phyloP scores from a whole-genome alignment of 2,797 vertebrate genomes.

The Ceryle rudis region DNA sequence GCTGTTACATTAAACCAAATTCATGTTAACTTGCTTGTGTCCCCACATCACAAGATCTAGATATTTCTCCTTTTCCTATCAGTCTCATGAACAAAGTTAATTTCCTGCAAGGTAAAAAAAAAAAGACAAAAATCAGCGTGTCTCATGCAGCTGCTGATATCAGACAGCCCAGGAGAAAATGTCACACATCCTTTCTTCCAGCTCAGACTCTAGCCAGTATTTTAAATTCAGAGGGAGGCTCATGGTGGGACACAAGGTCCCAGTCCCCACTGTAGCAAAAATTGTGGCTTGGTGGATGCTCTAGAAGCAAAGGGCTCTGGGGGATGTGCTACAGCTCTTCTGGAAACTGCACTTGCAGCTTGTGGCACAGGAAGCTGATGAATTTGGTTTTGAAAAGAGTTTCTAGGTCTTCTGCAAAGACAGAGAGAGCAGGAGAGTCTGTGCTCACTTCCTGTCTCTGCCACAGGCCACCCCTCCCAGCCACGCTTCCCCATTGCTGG shows the following conservation, averaged over 20 bases:
- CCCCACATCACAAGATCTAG: not conserved
- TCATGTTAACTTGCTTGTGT: not conserved
- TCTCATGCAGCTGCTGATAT: not conserved
- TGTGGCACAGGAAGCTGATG: not conserved
- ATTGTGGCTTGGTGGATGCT: fast-evolving
- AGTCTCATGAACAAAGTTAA: not conserved
- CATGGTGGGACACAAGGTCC: not conserved
- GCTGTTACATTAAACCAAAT: not conserved
- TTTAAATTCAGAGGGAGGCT: not conserved
- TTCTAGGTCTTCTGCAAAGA: not conserved
- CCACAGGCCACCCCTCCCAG: not conserved
- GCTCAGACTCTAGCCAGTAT: too few species aligned
- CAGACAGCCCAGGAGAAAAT: not conserved
- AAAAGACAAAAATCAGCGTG: not conserved
- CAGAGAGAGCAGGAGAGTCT: not conserved
- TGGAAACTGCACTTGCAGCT: not conserved
- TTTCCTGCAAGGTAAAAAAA: not conserved
- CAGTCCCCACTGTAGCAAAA: not conserved
- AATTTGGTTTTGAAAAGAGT: not conserved
- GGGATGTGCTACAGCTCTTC: not conserved
- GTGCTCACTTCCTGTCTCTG: not conserved
- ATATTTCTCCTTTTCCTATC: not conserved
- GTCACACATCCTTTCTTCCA: not conserved
- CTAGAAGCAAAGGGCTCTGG: not conserved
- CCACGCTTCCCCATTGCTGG: not conserved